Conservation (phyloP, 1,140 invertebrate genomes). For the Hypothenemus hampei region DNA sequence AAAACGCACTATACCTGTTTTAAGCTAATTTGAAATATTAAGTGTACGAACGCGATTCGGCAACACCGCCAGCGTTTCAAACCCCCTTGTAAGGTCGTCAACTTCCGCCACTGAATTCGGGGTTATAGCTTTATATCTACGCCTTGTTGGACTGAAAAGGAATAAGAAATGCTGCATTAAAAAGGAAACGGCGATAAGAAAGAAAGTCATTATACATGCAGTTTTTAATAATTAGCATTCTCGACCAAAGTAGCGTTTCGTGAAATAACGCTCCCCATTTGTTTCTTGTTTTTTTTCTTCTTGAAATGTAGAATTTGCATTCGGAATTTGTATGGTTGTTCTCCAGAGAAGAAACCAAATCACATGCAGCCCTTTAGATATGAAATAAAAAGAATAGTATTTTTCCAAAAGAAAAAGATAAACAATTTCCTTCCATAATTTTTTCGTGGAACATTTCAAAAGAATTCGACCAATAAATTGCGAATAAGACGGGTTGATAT, state of each 20-base stretch:
- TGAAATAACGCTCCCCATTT: conserved; percentile 5
- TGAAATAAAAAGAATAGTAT: background rate
- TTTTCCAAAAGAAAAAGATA: background rate
- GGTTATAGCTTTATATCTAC: background rate
- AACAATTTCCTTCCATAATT: background rate
- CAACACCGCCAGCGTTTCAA: background rate
- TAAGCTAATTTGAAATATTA: conserved; percentile 5
- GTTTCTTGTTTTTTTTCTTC: background rate
- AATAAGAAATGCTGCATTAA: conserved; percentile 2
- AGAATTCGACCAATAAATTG: conserved; percentile 1
- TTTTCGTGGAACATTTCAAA: background rate
- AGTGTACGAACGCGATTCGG: conserved; percentile 8
- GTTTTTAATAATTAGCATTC: conserved; percentile 13
- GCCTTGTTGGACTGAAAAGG: background rate
- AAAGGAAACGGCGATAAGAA: conserved; percentile 4
- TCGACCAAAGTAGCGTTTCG: conserved; percentile 2
- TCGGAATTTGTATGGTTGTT: background rate
- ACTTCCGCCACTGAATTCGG: conserved; percentile 4
- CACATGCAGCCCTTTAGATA: background rate
- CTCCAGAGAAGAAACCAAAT: background rate
- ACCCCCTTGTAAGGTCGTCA: conserved; percentile 2
- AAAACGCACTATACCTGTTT: background rate
- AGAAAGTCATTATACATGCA: conserved; percentile 10
- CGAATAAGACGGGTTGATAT: background rate
- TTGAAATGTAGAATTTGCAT: background rate